phyloP scores from a whole-genome alignment of 2,113 vertebrate species.

The Epinephelus moara region DNA sequence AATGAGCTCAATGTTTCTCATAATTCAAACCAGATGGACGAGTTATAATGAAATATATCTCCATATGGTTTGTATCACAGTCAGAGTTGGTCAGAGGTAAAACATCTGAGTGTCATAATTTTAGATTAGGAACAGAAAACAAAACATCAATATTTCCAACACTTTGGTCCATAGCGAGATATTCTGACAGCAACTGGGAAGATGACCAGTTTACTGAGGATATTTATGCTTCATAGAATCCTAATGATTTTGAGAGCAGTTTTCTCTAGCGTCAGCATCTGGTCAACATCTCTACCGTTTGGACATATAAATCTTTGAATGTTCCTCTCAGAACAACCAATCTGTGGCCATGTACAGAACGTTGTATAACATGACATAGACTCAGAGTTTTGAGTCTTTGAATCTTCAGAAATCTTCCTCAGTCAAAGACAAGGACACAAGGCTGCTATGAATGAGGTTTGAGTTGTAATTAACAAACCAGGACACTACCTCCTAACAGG shows the following conservation, averaged over 20 bases:
- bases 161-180: neutral
- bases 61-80: neutral
- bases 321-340: no score
- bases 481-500: no score
- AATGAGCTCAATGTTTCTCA: neutral
- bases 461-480: no score
- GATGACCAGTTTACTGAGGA: neutral
- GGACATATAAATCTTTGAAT: neutral
- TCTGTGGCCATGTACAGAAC: no score
- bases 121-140: neutral
- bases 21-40: slow-evolving; percentile 1
- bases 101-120: neutral
- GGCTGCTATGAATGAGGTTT: no score
- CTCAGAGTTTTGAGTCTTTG: no score
- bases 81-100: neutral
- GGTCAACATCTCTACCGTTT: neutral
- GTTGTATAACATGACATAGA: no score
- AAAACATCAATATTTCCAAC: neutral
- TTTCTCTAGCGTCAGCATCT: neutral
- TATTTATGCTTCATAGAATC: neutral
- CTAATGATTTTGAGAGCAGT: neutral
- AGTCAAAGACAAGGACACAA: no score
- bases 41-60: neutral
- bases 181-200: neutral
- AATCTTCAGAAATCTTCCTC: no score